Evolutionary conservation across 2,797 vertebrate genomes (phyloP).

Genomic region (Sarcophilus harrisii): DNA sequence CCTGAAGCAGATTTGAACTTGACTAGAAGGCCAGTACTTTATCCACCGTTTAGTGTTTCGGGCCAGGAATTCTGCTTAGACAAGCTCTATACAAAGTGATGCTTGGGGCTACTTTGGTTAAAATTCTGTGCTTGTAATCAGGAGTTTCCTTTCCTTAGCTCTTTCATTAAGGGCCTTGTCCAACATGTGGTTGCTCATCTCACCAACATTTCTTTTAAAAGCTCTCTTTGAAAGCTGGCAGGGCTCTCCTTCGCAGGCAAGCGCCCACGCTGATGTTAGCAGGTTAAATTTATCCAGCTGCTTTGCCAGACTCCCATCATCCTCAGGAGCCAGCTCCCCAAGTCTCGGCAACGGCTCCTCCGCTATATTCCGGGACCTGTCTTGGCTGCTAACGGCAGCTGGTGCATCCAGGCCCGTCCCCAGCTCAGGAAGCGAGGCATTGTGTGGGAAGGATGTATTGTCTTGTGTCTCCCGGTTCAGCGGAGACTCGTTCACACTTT

Average conservation of each 20-base stretch:
- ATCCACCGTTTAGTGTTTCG: neutral
- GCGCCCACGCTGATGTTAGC: neutral
- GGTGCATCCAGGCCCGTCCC: neutral
- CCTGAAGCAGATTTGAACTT: neutral
- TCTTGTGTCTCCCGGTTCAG: neutral
- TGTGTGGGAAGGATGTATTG: constrained; percentile 32
- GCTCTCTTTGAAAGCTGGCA: neutral
- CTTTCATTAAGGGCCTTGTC: neutral
- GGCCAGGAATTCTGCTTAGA: neutral
- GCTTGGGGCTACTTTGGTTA: neutral
- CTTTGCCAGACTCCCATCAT: neutral
- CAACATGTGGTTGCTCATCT: neutral
- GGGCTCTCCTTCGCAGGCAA: neutral
- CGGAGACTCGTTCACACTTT: constrained; percentile 52
- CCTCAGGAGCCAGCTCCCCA: neutral
- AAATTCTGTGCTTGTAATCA: neutral
- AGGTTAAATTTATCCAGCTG: neutral
- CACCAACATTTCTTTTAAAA: neutral
- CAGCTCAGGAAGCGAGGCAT: neutral
- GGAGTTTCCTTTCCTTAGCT: neutral
- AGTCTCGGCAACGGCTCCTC: neutral
- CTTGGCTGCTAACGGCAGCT: neutral
- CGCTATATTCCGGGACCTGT: neutral
- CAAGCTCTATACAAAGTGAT: neutral
- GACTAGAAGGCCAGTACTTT: too few species aligned